These are phyloP conservation scores for Leptodactylus fallax DNA, from an alignment of 2,797 vertebrate species.

Conservation along the genomic window DNA sequence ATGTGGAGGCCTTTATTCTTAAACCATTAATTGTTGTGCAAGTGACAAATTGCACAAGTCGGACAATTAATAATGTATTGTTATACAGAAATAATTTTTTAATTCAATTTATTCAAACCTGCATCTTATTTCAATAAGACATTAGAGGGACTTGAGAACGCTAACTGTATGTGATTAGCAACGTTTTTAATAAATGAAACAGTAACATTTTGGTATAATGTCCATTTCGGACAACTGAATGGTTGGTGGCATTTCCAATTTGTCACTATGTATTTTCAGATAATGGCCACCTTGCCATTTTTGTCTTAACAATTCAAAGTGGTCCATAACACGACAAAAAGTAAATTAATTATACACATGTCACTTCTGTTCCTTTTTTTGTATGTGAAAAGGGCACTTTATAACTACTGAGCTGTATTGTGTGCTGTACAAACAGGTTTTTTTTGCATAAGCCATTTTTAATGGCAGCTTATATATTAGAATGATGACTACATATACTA, in stretches of 20 bases:
- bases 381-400: conserved; percentile 21
- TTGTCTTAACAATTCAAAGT: conserved; percentile 11
- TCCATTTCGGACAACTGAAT: conserved; percentile 10
- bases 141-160: neutral
- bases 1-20: no score
- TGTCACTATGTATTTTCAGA: conserved; percentile 10
- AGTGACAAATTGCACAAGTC: no score
- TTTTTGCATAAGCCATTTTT: neutral
- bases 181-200: neutral
- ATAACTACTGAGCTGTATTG: neutral
- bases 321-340: neutral
- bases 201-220: neutral
- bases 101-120: neutral
- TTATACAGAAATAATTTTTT: neutral
- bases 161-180: neutral
- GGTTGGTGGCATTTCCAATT: conserved; percentile 20
- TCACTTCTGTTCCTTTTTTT: neutral
- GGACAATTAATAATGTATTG: no score
- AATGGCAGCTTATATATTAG: neutral
- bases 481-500: neutral
- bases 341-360: conserved; percentile 10
- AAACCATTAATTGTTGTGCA: no score
- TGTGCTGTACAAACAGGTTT: neutral
- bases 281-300: neutral
- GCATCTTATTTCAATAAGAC: neutral